Conservation (phyloP, 2,888 invertebrate genomes). For the Pollenia angustigena region DNA sequence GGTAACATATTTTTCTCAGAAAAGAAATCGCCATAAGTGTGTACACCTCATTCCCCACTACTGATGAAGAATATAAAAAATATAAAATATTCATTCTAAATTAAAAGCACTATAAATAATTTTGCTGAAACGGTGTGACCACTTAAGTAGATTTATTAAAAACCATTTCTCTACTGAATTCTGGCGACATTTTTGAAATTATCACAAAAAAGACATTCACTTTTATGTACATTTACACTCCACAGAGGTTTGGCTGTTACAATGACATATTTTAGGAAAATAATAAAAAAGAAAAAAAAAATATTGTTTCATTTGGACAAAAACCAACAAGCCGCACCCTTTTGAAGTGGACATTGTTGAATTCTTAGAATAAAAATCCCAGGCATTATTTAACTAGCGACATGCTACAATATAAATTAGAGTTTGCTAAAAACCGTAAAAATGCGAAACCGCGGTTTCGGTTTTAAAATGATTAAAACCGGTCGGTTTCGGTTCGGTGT, state of each 20-base stretch:
- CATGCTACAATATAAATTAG: neutral
- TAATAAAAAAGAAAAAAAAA: neutral
- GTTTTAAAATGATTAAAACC: too few relatives aligned
- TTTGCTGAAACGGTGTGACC: neutral
- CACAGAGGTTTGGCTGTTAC: slow-evolving; percentile 16
- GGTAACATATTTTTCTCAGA: too few relatives aligned
- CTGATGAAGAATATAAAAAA: too few relatives aligned
- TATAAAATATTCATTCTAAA: neutral
- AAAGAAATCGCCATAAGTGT: too few relatives aligned
- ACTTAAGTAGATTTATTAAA: slow-evolving; percentile 16
- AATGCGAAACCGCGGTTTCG: too few relatives aligned
- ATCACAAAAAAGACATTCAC: neutral
- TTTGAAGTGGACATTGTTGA: slow-evolving; percentile 22
- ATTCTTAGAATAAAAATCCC: neutral
- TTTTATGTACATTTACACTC: neutral
- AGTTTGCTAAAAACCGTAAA: too few relatives aligned
- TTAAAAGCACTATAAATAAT: neutral
- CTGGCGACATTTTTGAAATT: neutral
- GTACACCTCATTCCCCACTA: too few relatives aligned
- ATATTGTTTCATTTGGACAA: neutral
- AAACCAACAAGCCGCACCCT: slow-evolving; percentile 41
- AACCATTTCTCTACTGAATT: neutral
- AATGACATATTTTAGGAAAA: slow-evolving; percentile 45
- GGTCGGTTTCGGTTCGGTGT: too few relatives aligned
- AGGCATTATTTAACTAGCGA: slow-evolving; percentile 1